phyloP scores from a whole-genome alignment of 2,888 invertebrate species.

The Phorcus lineatus region DNA sequence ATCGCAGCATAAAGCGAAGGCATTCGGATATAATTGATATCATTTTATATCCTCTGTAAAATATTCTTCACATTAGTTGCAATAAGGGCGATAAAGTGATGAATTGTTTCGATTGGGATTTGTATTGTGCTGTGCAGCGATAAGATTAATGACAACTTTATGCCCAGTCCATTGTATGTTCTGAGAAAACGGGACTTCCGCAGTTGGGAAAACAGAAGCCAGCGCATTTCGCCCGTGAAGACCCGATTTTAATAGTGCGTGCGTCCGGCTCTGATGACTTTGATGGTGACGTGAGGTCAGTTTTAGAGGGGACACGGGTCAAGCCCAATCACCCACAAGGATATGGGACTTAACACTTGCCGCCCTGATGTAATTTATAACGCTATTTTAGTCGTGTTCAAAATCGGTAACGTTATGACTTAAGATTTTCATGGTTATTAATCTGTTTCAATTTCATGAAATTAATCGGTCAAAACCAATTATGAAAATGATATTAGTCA shows the following conservation, averaged over 20 bases:
- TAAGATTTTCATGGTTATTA: too few species aligned
- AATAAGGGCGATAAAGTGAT: background rate
- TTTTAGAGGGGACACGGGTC: background rate
- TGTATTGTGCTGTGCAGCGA: too few species aligned
- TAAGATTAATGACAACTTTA: too few species aligned
- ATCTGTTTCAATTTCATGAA: too few species aligned
- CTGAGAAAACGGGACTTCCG: too few species aligned
- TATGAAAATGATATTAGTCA: too few species aligned
- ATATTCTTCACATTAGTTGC: constrained; percentile 2
- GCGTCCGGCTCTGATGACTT: background rate
- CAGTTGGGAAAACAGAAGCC: too few species aligned
- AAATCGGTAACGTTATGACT: background rate
- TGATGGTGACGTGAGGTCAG: background rate
- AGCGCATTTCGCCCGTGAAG: too few species aligned
- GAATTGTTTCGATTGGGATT: background rate
- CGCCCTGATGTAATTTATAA: background rate
- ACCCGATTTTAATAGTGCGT: too few species aligned
- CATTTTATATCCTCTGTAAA: constrained; percentile 1
- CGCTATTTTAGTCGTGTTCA: background rate
- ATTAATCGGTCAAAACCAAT: too few species aligned
- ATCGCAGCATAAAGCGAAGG: background rate
- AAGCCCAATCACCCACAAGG: background rate
- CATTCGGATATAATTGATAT: background rate
- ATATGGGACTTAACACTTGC: background rate
- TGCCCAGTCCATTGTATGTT: too few species aligned